Evolutionary conservation across 1,140 invertebrate genomes (phyloP).

Genomic region (Eupeodes corollae): DNA sequence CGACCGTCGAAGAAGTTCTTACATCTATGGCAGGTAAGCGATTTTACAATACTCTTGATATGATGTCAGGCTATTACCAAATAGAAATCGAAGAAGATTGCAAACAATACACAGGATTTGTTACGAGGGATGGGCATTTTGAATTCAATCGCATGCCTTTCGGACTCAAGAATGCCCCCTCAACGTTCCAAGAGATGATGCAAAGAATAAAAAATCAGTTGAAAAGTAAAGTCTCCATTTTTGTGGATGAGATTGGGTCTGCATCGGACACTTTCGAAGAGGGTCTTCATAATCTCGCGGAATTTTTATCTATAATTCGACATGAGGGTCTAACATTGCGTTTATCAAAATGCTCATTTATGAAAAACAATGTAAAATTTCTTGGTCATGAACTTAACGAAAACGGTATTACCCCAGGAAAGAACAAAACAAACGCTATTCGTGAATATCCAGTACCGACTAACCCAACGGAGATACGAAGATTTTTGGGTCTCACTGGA

Average conservation of each 20-base stretch:
- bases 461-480: not conserved
- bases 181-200: constrained; percentile 27
- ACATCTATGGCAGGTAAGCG: constrained; percentile 27
- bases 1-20: constrained; percentile 38
- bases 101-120: constrained; percentile 37
- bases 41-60: constrained; percentile 37
- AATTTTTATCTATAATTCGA: constrained; percentile 4
- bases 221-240: not conserved
- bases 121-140: constrained; percentile 15
- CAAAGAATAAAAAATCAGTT: not conserved
- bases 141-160: constrained; percentile 16
- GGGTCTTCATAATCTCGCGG: not conserved
- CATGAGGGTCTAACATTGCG: constrained; percentile 8
- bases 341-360: constrained; percentile 22
- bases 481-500: not conserved
- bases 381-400: not conserved
- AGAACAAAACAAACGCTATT: constrained; percentile 9
- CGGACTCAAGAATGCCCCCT: constrained; percentile 15
- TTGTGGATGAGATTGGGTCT: constrained; percentile 2
- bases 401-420: constrained; percentile 2
- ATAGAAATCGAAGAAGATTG: constrained; percentile 27
- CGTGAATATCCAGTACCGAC: not conserved
- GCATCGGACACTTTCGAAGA: constrained; percentile 2
- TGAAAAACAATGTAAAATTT: constrained; percentile 9
- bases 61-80: constrained; percentile 40